Base-by-base conservation (phyloP, 2,888 invertebrate genomes). In the Lasioglossum pauxillum region DNA sequence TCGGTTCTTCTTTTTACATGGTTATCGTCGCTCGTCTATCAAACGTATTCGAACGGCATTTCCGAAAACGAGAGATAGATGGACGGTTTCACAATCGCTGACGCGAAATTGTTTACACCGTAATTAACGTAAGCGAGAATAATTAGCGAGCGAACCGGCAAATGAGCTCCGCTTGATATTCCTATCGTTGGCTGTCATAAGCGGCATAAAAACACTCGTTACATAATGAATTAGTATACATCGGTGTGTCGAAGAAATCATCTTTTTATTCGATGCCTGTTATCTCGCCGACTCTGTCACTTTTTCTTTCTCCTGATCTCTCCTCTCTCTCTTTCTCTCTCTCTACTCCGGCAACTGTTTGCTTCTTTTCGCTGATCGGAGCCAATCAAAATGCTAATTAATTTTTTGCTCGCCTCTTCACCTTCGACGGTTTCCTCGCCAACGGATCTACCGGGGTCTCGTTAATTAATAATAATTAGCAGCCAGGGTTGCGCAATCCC, bases 71-170 rank as follows among this genome's bases (percentile, higher is more conserved):
- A 23, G 38, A 67, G 19, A n/a, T 23, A 49, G 44, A 23, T 8
- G 23, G 16, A 23, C 5, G 27, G 23, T 81, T 78, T 81, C 75
- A 71, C 67, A 85, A 81, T 80, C 64, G 72, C 16, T 23, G 7
- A n/a, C 46, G 44, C 67, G 83, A 76, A 84, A 84, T 69, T 82
- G 76, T 77, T 75, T 72, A 60, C 80, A 80, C 53, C 77, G 31
- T 60, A 86, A 86, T 86, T 86, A 85, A 86, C 79, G 82, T 35
- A 76, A 82, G 76, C 80, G 78, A 64, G 64, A 78, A 86, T 87
- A 87, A 87, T 87, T 86, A 87, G 77, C 85, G 41, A 75, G 77
- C 44, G 27, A 67, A n/a, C 14, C 71, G 60, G 74, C 71, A 67
- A 85, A 80, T 67, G 78, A 80, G 79, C 71, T 60, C 67, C 75